phyloP scores from a whole-genome alignment of 2,113 vertebrate species.

The Dipodomys ordii region DNA sequence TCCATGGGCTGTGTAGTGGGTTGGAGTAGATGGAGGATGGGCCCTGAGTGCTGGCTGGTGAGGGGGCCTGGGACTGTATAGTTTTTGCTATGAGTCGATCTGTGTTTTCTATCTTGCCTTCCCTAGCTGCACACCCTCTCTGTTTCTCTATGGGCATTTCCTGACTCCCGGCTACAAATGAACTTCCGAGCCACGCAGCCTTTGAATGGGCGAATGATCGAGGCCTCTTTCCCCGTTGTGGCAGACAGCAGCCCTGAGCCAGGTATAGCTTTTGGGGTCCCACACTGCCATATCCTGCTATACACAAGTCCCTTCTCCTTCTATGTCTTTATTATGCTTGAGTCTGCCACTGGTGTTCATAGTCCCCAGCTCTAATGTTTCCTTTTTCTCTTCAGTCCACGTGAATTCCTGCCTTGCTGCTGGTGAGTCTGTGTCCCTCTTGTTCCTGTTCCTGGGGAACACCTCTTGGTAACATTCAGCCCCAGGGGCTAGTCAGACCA shows the following conservation, averaged over 20 bases:
- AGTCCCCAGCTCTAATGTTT: accelerated
- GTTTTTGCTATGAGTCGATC: background rate
- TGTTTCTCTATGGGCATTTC: constrained; percentile 67
- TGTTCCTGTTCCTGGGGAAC: constrained; percentile 56
- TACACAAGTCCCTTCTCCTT: background rate
- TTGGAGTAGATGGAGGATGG: background rate
- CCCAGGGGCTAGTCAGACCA: constrained; percentile 42
- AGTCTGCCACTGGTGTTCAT: constrained; percentile 48
- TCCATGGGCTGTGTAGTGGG: accelerated
- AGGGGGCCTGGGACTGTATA: background rate
- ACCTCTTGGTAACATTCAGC: constrained; percentile 47
- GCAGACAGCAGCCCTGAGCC: constrained; percentile 40
- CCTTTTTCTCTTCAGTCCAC: constrained; percentile 47
- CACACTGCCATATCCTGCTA: accelerated
- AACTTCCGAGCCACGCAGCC: constrained; percentile 75
- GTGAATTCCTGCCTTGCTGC: constrained; percentile 44
- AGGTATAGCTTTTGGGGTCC: constrained; percentile 53
- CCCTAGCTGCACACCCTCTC: constrained; percentile 74
- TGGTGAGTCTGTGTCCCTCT: constrained; percentile 18
- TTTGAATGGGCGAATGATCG: constrained; percentile 76
- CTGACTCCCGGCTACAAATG: constrained; percentile 73
- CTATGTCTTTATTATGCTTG: background rate
- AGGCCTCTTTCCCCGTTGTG: constrained; percentile 68
- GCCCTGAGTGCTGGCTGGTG: background rate
- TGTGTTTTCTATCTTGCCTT: background rate